phyloP scores from a whole-genome alignment of 2,888 invertebrate genomes.

The Cephus rjabovi region DNA sequence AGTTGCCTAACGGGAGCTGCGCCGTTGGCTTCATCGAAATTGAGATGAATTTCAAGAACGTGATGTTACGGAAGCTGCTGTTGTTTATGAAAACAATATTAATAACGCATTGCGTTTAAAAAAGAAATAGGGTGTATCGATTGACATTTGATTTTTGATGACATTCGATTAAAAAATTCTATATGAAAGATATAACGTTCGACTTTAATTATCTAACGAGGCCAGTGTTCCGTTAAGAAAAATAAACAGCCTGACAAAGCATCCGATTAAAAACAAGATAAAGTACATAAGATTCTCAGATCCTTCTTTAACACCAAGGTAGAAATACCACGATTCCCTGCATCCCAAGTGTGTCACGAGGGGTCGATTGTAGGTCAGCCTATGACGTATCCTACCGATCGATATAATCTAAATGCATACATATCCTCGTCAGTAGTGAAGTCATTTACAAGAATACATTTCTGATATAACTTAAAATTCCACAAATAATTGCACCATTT shows the following conservation, averaged over 20 bases:
- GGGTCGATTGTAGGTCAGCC: constrained; percentile 44
- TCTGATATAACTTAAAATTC: not conserved
- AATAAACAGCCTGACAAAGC: not conserved
- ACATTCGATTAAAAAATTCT: too few relatives aligned
- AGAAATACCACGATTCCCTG: not conserved
- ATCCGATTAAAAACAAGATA: not conserved
- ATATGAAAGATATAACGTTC: not conserved
- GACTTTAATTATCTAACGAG: not conserved
- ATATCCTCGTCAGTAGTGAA: constrained; percentile 39
- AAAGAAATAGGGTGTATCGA: too few relatives aligned
- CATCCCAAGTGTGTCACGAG: constrained; percentile 34
- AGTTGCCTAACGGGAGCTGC: constrained; percentile 3
- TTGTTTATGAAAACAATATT: not conserved
- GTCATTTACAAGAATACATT: constrained; percentile 39
- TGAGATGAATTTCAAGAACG: not conserved
- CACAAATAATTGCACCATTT: not conserved
- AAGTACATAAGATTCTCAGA: not conserved
- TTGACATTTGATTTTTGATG: too few relatives aligned
- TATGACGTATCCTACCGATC: constrained; percentile 39
- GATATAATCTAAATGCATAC: constrained; percentile 43
- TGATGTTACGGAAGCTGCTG: not conserved
- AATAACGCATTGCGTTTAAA: not conserved
- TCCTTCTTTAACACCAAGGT: not conserved
- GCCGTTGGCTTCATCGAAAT: not conserved
- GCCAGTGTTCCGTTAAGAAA: not conserved